These are phyloP conservation scores for Turnix velox DNA, from an alignment of 2,113 vertebrate species.

Conservation along the genomic window DNA sequence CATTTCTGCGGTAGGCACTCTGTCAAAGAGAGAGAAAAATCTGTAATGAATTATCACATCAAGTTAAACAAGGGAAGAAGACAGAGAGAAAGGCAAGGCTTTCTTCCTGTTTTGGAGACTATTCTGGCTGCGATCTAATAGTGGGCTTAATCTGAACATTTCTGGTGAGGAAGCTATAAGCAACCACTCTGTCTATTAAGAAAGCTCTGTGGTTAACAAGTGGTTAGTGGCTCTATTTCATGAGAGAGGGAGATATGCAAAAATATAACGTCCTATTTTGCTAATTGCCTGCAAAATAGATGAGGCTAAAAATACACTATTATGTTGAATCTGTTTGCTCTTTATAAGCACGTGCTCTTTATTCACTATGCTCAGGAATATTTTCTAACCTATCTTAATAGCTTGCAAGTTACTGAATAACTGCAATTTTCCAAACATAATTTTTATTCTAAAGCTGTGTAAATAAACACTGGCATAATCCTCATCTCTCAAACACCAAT, in stretches of 20 bases:
- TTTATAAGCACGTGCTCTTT: slow-evolving; percentile 46
- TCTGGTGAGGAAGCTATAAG: slow-evolving; percentile 63
- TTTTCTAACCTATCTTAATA: slow-evolving; percentile 53
- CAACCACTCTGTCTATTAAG: slow-evolving; percentile 65
- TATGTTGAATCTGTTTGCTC: slow-evolving; percentile 43
- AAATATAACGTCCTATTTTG: slow-evolving; percentile 61
- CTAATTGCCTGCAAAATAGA: slow-evolving; percentile 64
- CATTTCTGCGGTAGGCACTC: slow-evolving; percentile 84
- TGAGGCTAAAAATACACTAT: slow-evolving; percentile 42
- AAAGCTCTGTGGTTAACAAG: slow-evolving; percentile 77
- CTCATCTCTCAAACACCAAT: neutral
- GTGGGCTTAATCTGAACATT: slow-evolving; percentile 61
- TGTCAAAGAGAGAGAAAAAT: slow-evolving; percentile 75
- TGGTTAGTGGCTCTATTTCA: slow-evolving; percentile 71
- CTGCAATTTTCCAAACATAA: slow-evolving; percentile 30
- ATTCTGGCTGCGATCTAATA: slow-evolving; percentile 60
- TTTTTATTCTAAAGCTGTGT: slow-evolving; percentile 45
- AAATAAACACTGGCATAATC: slow-evolving; percentile 16
- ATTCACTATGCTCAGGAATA: slow-evolving; percentile 1
- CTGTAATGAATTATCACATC: slow-evolving; percentile 77
- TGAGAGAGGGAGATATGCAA: slow-evolving; percentile 60
- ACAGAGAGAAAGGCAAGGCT: slow-evolving; percentile 54
- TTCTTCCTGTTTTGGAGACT: slow-evolving; percentile 68
- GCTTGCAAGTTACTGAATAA: slow-evolving; percentile 54
- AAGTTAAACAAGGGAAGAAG: slow-evolving; percentile 52